These are phyloP conservation scores for Spatulosminthurus flaviceps DNA, from an alignment of 2,888 invertebrate genomes.

Conservation along the genomic window DNA sequence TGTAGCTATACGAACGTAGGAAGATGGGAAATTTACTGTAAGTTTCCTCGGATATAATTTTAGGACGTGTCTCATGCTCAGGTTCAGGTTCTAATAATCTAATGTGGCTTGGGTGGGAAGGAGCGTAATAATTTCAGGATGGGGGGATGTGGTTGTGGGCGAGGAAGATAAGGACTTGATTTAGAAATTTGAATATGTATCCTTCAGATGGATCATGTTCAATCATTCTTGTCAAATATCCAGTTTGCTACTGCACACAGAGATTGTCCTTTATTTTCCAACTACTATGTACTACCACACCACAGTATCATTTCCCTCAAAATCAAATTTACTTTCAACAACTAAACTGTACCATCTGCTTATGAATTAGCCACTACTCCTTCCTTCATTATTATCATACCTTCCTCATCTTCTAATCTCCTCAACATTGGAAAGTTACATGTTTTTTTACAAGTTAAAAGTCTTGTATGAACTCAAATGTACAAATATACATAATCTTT, in stretches of 20 bases:
- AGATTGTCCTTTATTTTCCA: slow-evolving; percentile 23
- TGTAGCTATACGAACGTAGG: too few species aligned
- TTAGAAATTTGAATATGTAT: slow-evolving; percentile 46
- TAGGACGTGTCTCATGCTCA: too few species aligned
- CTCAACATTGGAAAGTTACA: too few species aligned
- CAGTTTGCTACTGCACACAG: slow-evolving; percentile 16
- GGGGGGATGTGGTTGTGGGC: slow-evolving; percentile 22
- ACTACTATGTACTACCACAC: not conserved
- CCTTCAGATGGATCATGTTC: slow-evolving; percentile 41
- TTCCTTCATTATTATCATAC: too few species aligned
- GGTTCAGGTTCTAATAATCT: too few species aligned
- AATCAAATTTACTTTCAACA: not conserved
- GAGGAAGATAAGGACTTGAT: slow-evolving; percentile 43
- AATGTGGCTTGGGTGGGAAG: not conserved
- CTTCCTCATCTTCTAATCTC: too few species aligned
- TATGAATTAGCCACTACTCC: not conserved
- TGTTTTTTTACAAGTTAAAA: too few species aligned
- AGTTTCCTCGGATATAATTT: too few species aligned
- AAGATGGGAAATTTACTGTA: too few species aligned
- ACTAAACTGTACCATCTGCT: not conserved
- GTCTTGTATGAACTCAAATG: too few species aligned
- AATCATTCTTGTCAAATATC: slow-evolving; percentile 46
- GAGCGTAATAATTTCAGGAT: not conserved
- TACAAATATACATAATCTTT: too few species aligned
- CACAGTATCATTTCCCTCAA: slow-evolving; percentile 23